Conservation (phyloP, 2,888 invertebrate species). For the Tiliacea citrago region DNA sequence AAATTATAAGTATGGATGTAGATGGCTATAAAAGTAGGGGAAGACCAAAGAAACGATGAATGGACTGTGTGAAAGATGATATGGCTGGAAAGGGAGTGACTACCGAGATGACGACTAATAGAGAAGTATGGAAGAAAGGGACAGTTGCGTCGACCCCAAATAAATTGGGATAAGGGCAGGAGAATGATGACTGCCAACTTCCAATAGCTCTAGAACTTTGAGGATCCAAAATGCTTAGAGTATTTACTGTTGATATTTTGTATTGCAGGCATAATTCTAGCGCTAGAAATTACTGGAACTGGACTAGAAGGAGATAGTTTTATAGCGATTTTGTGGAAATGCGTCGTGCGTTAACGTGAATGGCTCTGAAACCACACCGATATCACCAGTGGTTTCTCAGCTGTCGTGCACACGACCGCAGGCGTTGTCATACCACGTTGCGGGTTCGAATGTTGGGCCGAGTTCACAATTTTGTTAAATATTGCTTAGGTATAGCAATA, state of each 20-base stretch:
- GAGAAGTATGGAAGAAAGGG: no score
- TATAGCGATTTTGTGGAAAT: conserved; percentile 13
- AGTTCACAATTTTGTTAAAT: conserved; percentile 12
- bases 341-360: background rate
- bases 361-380: conserved; percentile 20
- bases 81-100: no score
- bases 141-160: no score
- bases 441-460: background rate
- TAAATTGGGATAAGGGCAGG: no score
- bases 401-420: conserved; percentile 28
- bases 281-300: background rate
- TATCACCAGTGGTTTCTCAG: conserved; percentile 23
- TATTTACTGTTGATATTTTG: background rate
- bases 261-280: background rate
- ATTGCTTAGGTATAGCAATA: conserved; percentile 11
- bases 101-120: no score
- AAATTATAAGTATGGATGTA: no score
- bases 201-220: background rate
- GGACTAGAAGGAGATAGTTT: background rate
- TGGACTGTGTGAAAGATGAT: no score
- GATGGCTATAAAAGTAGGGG: no score
- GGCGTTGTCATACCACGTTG: background rate
- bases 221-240: background rate
- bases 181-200: background rate
- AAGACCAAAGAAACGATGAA: no score